A percentile compares a stretch with the other conserved stretches of the same genome.
These are phyloP conservation scores for human (Homo sapiens) DNA, from an alignment of 2,113 vertebrate species.

Conservation along the genomic window GRCh38 chr9:35841001-35841500, in stretches of 20 bases:
- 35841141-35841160: slow-evolving; percentile 98
- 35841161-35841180: slow-evolving; percentile 99
- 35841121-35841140: slow-evolving; percentile 89
- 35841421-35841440: background rate
- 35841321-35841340: background rate
- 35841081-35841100: background rate
- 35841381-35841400: background rate
- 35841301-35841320: background rate
- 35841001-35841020: background rate
- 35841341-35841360: background rate
- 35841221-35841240: slow-evolving; percentile 93
- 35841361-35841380: background rate
- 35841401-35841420: background rate
- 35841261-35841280: slow-evolving; percentile 93
- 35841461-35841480: background rate
- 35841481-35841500: slow-evolving; percentile 23
- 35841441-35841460: background rate
- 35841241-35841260: slow-evolving; percentile 92
- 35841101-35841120: background rate
- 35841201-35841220: slow-evolving; percentile 93
- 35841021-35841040: background rate
- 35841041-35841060: background rate
- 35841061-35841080: background rate
- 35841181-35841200: slow-evolving; percentile 94
- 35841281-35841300: background rate